Evolutionary conservation across 2,888 invertebrate genomes (phyloP).

Genomic region (Agrotis puta): DNA sequence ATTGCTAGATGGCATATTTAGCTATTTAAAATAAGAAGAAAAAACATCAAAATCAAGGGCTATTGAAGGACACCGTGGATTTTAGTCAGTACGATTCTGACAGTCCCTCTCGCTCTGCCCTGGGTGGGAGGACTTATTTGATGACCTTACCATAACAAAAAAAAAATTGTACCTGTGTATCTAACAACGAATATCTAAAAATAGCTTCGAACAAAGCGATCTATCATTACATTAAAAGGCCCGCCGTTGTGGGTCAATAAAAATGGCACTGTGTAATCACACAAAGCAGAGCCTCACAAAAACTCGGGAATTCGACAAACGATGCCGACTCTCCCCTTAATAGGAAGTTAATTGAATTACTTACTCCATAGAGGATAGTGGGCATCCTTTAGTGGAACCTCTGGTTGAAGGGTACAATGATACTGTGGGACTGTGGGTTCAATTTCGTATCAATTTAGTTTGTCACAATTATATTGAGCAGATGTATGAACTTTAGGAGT

Average conservation of each 20-base stretch:
- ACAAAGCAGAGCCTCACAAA: constrained; percentile 54
- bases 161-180: too few relatives aligned
- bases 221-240: background rate
- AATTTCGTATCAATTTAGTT: constrained; percentile 51
- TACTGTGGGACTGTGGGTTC: constrained; percentile 27
- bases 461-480: constrained; percentile 12
- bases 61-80: too few relatives aligned
- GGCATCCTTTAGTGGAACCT: constrained; percentile 36
- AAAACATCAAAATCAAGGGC: too few relatives aligned
- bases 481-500: background rate
- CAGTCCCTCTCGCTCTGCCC: too few relatives aligned
- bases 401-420: constrained; percentile 47
- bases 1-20: too few relatives aligned
- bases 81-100: too few relatives aligned
- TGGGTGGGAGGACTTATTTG: too few relatives aligned
- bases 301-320: constrained; percentile 59
- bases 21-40: too few relatives aligned
- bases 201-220: background rate
- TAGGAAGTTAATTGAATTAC: constrained; percentile 68
- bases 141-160: too few relatives aligned
- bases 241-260: background rate
- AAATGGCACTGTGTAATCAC: constrained; percentile 39
- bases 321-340: constrained; percentile 64
- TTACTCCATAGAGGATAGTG: constrained; percentile 57
- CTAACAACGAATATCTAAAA: too few relatives aligned